Evolutionary conservation across 2,888 invertebrate genomes (phyloP).

Genomic region (Unio delphinus): DNA sequence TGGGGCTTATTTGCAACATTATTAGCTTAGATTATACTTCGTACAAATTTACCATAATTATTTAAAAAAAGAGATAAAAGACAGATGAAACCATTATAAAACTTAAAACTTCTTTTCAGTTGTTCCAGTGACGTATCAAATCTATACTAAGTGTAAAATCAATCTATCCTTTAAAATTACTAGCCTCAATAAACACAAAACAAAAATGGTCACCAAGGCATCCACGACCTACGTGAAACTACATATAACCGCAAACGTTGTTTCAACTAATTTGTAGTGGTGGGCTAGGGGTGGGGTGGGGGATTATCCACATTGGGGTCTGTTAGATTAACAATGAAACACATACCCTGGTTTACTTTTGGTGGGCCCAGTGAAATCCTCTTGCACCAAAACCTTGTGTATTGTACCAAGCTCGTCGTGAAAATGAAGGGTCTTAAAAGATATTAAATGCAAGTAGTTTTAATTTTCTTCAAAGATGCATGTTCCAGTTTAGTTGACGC

Average conservation of each 20-base stretch:
- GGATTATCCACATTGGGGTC: not conserved
- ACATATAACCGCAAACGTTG: not conserved
- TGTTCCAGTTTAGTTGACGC: no score
- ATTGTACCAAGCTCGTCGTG: constrained; percentile 38
- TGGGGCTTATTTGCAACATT: no score
- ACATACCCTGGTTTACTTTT: constrained; percentile 34
- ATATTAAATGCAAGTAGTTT: not conserved
- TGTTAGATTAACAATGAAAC: not conserved
- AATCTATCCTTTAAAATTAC: no score
- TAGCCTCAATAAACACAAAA: not conserved
- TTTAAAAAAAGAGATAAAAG: no score
- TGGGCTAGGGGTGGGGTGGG: not conserved
- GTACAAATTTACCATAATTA: no score
- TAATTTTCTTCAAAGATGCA: no score
- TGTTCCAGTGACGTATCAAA: no score
- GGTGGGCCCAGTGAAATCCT: constrained; percentile 36
- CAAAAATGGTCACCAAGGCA: not conserved
- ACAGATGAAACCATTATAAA: no score
- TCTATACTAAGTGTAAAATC: no score
- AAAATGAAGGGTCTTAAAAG: constrained; percentile 35
- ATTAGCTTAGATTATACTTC: no score
- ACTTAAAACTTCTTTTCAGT: no score
- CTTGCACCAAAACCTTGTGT: constrained; percentile 45
- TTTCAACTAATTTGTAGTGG: not conserved
- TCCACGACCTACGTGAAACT: not conserved